phyloP scores from a whole-genome alignment of 2,113 vertebrate genomes.

The Genyomyrus donnyi region DNA sequence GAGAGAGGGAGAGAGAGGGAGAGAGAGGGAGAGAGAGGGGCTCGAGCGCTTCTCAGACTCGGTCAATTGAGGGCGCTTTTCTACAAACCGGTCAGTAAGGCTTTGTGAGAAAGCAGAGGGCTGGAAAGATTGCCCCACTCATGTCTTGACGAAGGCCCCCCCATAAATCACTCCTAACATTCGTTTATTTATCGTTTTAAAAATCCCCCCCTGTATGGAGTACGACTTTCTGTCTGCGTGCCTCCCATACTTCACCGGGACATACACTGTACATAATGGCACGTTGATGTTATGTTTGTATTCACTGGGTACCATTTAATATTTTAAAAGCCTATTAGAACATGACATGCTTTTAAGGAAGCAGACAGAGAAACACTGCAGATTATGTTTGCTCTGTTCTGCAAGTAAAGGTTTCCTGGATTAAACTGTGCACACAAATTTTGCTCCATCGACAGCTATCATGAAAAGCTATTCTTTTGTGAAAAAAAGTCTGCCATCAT shows the following conservation, averaged over 20 bases:
- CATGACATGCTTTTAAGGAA: neutral
- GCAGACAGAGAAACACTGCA: neutral
- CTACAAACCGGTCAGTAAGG: neutral
- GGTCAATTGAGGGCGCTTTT: neutral
- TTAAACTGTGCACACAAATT: neutral
- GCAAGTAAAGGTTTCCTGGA: neutral
- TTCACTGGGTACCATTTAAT: neutral
- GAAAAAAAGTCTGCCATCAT: constrained; percentile 3
- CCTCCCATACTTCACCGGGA: neutral
- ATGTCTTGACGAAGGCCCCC: neutral
- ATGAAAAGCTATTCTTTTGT: neutral
- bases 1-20: neutral
- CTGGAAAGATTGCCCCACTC: neutral
- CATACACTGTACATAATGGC: neutral
- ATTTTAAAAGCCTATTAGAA: neutral
- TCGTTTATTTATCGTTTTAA: constrained; percentile 15
- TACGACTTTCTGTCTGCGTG: neutral
- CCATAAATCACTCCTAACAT: neutral
- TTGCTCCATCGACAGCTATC: neutral
- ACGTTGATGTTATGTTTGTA: neutral
- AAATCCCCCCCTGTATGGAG: neutral
- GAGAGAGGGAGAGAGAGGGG: neutral
- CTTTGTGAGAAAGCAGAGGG: neutral
- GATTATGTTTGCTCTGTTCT: neutral
- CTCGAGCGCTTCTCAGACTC: neutral